Evolutionary conservation across 2,113 vertebrate species (phyloP), one percentile per base, ranked within the genome.

Genomic region (Phyllostomus hastatus): DNA sequence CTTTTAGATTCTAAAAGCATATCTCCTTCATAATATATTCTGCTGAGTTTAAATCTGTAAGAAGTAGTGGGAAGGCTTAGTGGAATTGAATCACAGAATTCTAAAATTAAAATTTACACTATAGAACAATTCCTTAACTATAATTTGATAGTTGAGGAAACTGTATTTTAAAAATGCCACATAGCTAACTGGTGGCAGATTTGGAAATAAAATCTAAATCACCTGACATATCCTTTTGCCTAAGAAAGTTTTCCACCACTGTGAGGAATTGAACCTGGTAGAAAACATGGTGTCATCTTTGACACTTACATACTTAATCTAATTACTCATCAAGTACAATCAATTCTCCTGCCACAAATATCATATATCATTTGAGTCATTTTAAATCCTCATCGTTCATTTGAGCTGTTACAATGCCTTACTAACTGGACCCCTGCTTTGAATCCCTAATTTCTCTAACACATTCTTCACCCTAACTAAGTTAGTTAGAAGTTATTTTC

Each of bases 91-190:
- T 86, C 86, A 80, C 43, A 54, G 52, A 80, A 80, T 90, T 35
- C 31, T 70, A 93, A 90, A 86, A 72, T 72, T 85, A 33, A 90
- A 93, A 93, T 26, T 78, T 85, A 64, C 19, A 61, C 16, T 72
- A 33, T 15, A 78, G 14, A 89, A 79, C 59, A 84, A 64, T 89
- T 15, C 46, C 46, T 64, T 93, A 80, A 91, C 33, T 85, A 5
- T 64, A 78, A 72, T 93, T 31, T 84, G 70, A 85, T 31, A 85
- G 64, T 64, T 84, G 31, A 95, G 24, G 79, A 93, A 90, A 80
- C 52, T 28, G n/a, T 61, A 64, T 20, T 64, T 5, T 35, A 78
- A 80, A 78, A 79, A 31, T 46, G 38, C n/a, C 69, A 83, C 48
- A 88, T 59, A 84, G 10, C 48, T 69, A 84, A 85, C 70, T 73